Conservation (phyloP, 2,888 invertebrate species). For the Rhabditoides inermis region DNA sequence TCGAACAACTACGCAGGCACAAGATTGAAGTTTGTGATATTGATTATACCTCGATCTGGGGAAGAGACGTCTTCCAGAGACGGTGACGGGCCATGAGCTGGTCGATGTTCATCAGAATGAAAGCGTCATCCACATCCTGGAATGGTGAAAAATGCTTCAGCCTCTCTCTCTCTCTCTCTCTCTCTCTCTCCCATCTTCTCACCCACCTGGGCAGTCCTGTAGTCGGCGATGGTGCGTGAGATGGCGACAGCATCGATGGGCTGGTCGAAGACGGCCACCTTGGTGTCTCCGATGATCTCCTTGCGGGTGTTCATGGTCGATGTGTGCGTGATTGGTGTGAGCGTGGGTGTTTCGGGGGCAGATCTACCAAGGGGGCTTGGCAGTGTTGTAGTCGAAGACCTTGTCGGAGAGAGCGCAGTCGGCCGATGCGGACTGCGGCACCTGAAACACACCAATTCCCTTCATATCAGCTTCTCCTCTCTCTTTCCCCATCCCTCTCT, state of each 20-base stretch:
- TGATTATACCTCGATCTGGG: constrained; percentile 29
- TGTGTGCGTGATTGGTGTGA: neutral
- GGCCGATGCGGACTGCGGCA: no score
- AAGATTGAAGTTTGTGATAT: neutral
- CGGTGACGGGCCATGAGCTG: constrained; percentile 24
- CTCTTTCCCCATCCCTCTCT: no score
- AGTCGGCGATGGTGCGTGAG: constrained; percentile 4
- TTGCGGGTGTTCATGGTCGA: constrained; percentile 15
- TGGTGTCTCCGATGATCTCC: constrained; percentile 29
- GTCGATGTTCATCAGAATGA: constrained; percentile 38
- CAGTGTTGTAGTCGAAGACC: no score
- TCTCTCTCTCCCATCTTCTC: neutral
- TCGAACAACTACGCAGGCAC: no score
- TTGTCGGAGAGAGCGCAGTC: no score
- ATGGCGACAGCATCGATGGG: constrained; percentile 2
- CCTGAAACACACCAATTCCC: no score
- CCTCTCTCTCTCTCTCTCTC: neutral
- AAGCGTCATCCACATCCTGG: constrained; percentile 35
- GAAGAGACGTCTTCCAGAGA: constrained; percentile 70
- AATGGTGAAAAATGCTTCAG: neutral
- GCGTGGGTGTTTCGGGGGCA: no score
- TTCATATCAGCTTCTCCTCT: no score
- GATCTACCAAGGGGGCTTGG: no score
- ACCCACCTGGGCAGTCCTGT: constrained; percentile 5
- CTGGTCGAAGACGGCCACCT: constrained; percentile 9